Conservation (phyloP, 2,888 invertebrate species). For the Eurois occulta region DNA sequence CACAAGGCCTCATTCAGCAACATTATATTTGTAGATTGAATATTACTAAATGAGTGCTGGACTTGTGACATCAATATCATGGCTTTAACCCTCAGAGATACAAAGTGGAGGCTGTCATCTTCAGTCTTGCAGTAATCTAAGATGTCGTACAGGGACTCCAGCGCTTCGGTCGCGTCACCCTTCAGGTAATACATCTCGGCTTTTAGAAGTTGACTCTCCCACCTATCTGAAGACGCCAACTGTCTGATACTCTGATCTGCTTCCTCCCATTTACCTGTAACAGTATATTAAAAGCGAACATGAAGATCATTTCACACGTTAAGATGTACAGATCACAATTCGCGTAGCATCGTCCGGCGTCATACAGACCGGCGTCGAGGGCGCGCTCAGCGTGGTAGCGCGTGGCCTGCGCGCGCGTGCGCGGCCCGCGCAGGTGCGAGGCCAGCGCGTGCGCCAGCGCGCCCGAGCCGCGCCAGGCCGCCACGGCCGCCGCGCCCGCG, state of each 20-base stretch:
- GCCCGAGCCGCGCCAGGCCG: constrained; percentile 83
- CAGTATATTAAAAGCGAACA: not conserved
- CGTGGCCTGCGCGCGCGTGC: constrained; percentile 61
- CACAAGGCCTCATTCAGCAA: constrained; percentile 93
- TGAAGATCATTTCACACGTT: not conserved
- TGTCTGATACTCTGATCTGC: constrained; percentile 93
- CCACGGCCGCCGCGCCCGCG: constrained; percentile 73
- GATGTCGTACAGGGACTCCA: constrained; percentile 88
- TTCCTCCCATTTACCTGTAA: constrained; percentile 92
- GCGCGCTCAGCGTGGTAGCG: constrained; percentile 53
- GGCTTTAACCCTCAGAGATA: constrained; percentile 91
- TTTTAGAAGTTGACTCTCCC: constrained; percentile 91
- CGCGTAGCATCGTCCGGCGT: not conserved
- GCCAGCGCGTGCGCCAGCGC: constrained; percentile 75
- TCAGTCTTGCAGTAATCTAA: constrained; percentile 89
- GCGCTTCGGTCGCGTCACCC: constrained; percentile 86
- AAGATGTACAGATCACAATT: not conserved
- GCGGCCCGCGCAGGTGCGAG: constrained; percentile 68
- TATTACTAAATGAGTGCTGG: constrained; percentile 91
- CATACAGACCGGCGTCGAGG: constrained; percentile 43
- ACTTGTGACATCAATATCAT: constrained; percentile 93
- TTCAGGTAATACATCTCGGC: constrained; percentile 90
- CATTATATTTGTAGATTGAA: constrained; percentile 89
- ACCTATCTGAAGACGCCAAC: constrained; percentile 92
- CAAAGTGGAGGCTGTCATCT: constrained; percentile 88